Percentiles rank a stretch among this genome's conserved stretches.
Evolutionary conservation across 2,797 vertebrate species (phyloP).

Genomic region (Pyrocephalus nanus): DNA sequence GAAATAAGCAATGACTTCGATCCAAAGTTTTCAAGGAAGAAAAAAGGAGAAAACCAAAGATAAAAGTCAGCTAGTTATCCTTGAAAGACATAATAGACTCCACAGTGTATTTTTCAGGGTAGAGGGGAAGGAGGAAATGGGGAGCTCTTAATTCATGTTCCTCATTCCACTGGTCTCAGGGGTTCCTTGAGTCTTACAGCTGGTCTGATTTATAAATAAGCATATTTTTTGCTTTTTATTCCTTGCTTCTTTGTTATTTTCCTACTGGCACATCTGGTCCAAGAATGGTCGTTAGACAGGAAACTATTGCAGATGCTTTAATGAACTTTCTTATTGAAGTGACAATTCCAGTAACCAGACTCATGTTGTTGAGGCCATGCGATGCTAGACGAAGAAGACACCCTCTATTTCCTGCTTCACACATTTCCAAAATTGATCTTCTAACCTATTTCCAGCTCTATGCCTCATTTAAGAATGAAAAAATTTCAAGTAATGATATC

Average conservation of each 20-base stretch:
- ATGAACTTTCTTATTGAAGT: not conserved
- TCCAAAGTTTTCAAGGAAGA: conserved; percentile 36
- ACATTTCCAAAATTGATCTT: conserved; percentile 46
- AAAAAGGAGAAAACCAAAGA: conserved; percentile 38
- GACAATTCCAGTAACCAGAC: conserved; percentile 10
- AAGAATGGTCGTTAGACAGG: not conserved
- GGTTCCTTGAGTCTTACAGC: conserved; percentile 7
- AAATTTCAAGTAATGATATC: not conserved
- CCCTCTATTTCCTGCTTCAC: not conserved
- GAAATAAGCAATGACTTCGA: conserved; percentile 54
- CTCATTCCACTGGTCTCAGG: conserved; percentile 26
- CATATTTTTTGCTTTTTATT: conserved; percentile 7
- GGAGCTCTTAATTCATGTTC: not conserved
- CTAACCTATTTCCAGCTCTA: conserved; percentile 4
- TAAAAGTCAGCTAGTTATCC: conserved; percentile 35
- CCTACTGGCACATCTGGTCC: not conserved
- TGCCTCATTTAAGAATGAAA: conserved; percentile 24
- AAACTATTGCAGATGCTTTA: not conserved
- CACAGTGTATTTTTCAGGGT: conserved; percentile 33
- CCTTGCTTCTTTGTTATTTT: not conserved
- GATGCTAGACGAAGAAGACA: not conserved
- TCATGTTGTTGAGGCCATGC: not conserved
- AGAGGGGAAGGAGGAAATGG: not conserved
- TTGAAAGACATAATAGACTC: conserved; percentile 43
- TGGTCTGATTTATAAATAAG: conserved; percentile 43